These are phyloP conservation scores for Synanthedon andrenaeformis DNA, from an alignment of 2,888 invertebrate genomes.

Conservation along the genomic window DNA sequence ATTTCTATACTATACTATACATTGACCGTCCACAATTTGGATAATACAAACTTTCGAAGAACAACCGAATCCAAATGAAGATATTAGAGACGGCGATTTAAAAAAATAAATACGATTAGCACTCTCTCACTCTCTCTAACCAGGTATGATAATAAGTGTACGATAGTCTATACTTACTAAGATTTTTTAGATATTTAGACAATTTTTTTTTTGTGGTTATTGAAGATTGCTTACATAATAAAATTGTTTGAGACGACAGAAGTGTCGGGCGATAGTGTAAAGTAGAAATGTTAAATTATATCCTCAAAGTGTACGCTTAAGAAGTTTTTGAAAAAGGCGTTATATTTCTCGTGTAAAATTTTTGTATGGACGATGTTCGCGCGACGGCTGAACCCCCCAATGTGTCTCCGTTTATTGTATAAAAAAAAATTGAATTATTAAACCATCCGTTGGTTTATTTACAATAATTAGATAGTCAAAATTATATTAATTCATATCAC, in stretches of 20 bases:
- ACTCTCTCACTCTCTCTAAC: slow-evolving; percentile 16
- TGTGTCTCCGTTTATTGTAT: slow-evolving; percentile 33
- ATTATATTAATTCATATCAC: slow-evolving; percentile 67
- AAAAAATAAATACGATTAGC: slow-evolving; percentile 30
- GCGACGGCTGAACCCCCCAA: slow-evolving; percentile 18
- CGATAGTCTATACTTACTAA: slow-evolving; percentile 40
- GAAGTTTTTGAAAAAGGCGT: slow-evolving; percentile 29
- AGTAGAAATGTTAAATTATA: slow-evolving; percentile 18
- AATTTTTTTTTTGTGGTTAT: slow-evolving; percentile 40
- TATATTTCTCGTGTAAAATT: slow-evolving; percentile 6
- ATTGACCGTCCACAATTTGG: background rate
- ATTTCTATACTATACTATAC: background rate
- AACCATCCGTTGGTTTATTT: slow-evolving; percentile 1
- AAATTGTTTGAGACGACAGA: slow-evolving; percentile 24
- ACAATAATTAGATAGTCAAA: slow-evolving; percentile 56
- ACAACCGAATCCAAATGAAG: background rate
- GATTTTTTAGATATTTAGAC: slow-evolving; percentile 49
- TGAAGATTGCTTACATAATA: slow-evolving; percentile 29
- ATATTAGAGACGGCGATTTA: slow-evolving; percentile 2
- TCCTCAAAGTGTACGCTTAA: slow-evolving; percentile 40
- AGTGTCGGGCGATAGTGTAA: slow-evolving; percentile 33
- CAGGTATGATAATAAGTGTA: slow-evolving; percentile 44
- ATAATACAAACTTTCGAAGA: background rate
- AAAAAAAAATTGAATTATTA: slow-evolving; percentile 11
- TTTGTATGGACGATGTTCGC: slow-evolving; percentile 8